Evolutionary conservation across 2,797 vertebrate species (phyloP), one percentile per base, ranked within the genome.

Genomic region (Tympanoctomys barrerae): DNA sequence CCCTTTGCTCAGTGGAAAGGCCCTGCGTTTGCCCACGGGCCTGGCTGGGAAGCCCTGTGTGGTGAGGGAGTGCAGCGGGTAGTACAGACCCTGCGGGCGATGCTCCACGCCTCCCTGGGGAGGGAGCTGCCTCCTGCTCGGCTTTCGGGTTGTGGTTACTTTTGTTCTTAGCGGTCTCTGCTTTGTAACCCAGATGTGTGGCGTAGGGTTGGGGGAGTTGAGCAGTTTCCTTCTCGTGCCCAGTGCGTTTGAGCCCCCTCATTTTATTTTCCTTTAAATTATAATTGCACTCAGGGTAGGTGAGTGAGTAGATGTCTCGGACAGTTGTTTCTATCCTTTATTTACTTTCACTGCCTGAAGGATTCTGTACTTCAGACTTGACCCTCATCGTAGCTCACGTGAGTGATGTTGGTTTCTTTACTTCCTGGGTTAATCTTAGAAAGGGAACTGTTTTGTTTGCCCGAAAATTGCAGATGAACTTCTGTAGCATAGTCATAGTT

Each of bases 121-220:
- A 2, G 12, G 14, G 33, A 39, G 61, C 24, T 79, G 57, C 31
- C 33, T 42, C n/a, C 87, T 61, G n/a, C 4, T 5, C 9, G 26
- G 52, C 54, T 95, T 90, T 77, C 36, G n/a, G 59, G 39, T 71
- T 87, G 70, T 93, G n/a, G 33, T 89, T 88, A 71, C n/a, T 91
- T 86, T 90, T 87, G 68, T 86, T 88, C 36, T 83, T 71, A 14
- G 61, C 33, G 42, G 91, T 88, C 46, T 90, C 26, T 71, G 11
- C 8, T 57, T 81, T 89, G 57, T 71, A 93, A 91, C 57, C 12
- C 52, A 39, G n/a, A 31, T 49, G 77, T 10, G 0, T 70, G 26
- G 36, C 39, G 42, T 77, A 26, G 36, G 6, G 39, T 28, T 36
- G 39, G 7, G 39, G 66, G 49, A 14, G 22, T 46, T 7, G 59